These are phyloP conservation scores for Aleiodes sp. DNA, from an alignment of 1,140 invertebrate genomes.

Conservation along the genomic window DNA sequence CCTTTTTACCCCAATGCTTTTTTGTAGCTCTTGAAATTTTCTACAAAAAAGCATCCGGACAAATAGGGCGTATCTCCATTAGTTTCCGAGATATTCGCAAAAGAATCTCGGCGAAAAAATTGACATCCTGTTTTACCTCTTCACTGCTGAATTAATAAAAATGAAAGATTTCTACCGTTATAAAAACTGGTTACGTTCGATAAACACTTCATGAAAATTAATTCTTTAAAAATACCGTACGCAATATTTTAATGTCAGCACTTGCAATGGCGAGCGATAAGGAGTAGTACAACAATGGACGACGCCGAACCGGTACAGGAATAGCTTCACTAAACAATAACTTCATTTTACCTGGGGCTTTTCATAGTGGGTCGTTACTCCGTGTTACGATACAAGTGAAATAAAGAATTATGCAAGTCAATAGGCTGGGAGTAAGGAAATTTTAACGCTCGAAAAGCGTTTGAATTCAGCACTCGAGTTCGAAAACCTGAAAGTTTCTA, in stretches of 20 bases:
- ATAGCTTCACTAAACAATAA: slow-evolving; percentile 33
- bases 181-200: neutral
- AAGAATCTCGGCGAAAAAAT: no score
- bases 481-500: slow-evolving; percentile 41
- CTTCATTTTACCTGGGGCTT: slow-evolving; percentile 30
- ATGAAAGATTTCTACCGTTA: no score
- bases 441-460: neutral
- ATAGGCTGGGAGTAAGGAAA: no score
- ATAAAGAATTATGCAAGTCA: no score
- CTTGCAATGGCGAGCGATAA: slow-evolving; percentile 27
- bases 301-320: neutral
- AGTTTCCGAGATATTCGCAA: no score
- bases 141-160: no score
- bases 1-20: no score
- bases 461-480: slow-evolving; percentile 35
- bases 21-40: no score
- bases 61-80: no score
- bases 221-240: neutral
- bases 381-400: neutral
- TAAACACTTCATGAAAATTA: neutral
- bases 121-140: no score
- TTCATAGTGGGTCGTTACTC: slow-evolving; percentile 14
- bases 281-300: slow-evolving; percentile 8
- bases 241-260: neutral
- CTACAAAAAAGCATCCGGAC: no score